Evolutionary conservation across 2,797 vertebrate genomes (phyloP).

Genomic region (Scleropages formosus): DNA sequence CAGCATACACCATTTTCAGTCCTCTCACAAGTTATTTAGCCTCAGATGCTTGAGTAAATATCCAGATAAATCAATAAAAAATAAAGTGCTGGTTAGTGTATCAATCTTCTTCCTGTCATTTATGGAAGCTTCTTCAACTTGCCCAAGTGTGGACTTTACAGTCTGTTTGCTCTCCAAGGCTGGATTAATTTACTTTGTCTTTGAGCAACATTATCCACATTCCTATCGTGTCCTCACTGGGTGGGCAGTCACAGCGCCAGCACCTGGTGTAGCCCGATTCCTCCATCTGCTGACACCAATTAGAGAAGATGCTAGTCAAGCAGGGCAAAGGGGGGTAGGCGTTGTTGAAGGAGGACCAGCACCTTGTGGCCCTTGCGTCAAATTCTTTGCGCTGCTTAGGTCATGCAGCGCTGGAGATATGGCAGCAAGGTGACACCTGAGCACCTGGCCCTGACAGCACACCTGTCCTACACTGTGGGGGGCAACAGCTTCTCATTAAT

Average conservation of each 20-base stretch:
- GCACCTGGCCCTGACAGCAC: background rate
- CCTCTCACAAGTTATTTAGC: background rate
- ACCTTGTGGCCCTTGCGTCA: background rate
- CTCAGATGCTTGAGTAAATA: background rate
- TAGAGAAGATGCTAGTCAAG: background rate
- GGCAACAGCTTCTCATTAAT: background rate
- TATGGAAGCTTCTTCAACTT: background rate
- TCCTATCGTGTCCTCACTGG: background rate
- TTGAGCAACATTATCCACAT: background rate
- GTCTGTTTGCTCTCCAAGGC: too few relatives aligned
- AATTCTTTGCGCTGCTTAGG: too few relatives aligned
- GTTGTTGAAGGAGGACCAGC: background rate
- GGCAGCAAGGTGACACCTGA: background rate
- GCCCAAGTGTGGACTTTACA: background rate
- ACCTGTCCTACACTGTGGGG: background rate
- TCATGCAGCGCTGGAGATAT: too few relatives aligned
- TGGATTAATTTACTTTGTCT: background rate
- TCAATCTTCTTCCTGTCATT: background rate
- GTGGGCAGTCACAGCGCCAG: background rate
- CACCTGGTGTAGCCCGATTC: background rate
- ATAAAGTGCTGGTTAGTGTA: too few relatives aligned
- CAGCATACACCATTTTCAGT: background rate
- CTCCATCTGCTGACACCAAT: background rate
- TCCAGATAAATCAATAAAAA: background rate
- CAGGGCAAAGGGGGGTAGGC: background rate